Evolutionary conservation across 2,888 invertebrate genomes (phyloP).

Genomic region (Volucella inflata): DNA sequence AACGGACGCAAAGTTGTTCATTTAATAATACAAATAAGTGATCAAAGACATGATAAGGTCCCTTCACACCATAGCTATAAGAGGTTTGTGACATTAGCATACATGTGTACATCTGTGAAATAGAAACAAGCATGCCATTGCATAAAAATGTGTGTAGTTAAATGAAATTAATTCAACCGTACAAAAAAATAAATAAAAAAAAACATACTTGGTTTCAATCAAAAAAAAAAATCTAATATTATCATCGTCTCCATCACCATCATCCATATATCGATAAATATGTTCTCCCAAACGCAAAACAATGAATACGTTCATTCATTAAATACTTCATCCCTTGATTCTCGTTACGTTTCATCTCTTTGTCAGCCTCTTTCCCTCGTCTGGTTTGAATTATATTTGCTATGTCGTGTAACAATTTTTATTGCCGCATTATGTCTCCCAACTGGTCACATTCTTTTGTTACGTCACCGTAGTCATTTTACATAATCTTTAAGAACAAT

Average conservation of each 20-base stretch:
- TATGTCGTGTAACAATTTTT: neutral
- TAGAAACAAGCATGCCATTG: too few species aligned
- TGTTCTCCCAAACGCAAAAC: neutral
- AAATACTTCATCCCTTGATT: conserved; percentile 38
- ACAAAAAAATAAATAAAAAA: too few species aligned
- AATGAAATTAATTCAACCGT: too few species aligned
- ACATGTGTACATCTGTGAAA: too few species aligned
- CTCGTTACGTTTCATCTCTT: neutral
- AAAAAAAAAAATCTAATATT: too few species aligned
- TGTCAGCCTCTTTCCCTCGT: neutral
- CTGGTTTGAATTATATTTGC: neutral
- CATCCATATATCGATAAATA: neutral
- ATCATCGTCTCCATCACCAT: neutral
- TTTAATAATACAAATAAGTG: too few species aligned
- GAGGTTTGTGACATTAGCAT: too few species aligned
- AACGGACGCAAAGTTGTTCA: too few species aligned
- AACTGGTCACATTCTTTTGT: conserved; percentile 32
- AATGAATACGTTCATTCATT: conserved; percentile 7
- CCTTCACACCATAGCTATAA: too few species aligned
- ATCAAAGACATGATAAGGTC: too few species aligned
- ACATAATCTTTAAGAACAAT: conserved; percentile 20
- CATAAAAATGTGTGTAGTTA: too few species aligned
- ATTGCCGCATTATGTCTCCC: neutral
- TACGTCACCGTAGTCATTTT: neutral
- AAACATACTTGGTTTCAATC: too few species aligned